Conservation (phyloP, 2,888 invertebrate genomes). For the Invenusta paracnida region DNA sequence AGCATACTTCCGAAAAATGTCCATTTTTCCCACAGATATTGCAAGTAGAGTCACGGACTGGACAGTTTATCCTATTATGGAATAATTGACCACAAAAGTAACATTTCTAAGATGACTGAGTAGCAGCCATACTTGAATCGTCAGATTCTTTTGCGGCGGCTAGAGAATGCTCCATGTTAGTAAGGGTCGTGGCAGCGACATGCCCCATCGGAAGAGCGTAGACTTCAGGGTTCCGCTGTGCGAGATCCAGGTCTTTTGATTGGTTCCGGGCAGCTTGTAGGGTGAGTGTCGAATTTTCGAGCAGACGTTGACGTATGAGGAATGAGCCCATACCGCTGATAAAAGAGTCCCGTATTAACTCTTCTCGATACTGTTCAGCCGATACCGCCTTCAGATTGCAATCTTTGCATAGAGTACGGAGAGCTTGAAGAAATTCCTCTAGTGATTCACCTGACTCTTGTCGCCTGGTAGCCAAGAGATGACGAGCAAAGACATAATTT, state of each 20-base stretch:
- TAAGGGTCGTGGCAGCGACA: neutral
- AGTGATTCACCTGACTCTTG: neutral
- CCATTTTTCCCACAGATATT: neutral
- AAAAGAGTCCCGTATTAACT: neutral
- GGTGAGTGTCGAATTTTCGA: neutral
- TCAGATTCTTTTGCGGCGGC: neutral
- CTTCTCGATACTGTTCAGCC: neutral
- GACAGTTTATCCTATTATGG: neutral
- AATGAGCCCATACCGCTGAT: neutral
- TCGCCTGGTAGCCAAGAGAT: neutral
- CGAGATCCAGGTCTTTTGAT: neutral
- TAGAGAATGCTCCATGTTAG: neutral
- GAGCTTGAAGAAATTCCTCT: neutral
- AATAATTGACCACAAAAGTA: neutral
- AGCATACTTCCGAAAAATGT: neutral
- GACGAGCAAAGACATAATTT: constrained; percentile 5
- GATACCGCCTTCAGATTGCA: constrained; percentile 17
- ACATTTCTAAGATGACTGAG: neutral
- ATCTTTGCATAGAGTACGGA: neutral
- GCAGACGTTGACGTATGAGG: constrained; percentile 3
- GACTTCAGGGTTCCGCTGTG: neutral
- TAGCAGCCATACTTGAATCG: neutral
- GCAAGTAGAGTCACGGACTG: neutral
- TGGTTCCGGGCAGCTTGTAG: neutral
- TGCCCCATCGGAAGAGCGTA: neutral